Conservation (phyloP, 2,888 invertebrate genomes). For the Xiphydria camelus region DNA sequence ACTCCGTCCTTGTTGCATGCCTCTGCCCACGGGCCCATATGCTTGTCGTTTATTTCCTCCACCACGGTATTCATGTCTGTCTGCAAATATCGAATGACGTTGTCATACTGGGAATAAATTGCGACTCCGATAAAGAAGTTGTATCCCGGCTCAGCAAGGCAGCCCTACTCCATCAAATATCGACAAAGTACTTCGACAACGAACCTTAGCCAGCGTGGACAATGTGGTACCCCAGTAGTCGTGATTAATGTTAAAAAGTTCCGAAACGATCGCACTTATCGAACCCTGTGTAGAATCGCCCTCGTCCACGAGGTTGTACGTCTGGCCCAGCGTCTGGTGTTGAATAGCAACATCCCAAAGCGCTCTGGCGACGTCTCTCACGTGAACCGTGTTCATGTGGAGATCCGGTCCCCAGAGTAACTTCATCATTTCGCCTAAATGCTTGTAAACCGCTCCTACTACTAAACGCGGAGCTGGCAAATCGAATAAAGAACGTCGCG, state of each 20-base stretch:
- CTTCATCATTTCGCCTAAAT: conserved; percentile 88
- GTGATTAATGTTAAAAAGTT: conserved; percentile 83
- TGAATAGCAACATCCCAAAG: conserved; percentile 72
- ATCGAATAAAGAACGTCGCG: not conserved
- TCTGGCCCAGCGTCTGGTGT: conserved; percentile 63
- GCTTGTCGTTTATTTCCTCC: conserved; percentile 92
- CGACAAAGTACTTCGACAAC: conserved; percentile 5
- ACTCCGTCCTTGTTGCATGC: conserved; percentile 76
- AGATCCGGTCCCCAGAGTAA: conserved; percentile 85
- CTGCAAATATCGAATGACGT: conserved; percentile 58
- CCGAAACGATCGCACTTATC: conserved; percentile 76
- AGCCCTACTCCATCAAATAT: conserved; percentile 11
- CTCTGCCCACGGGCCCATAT: conserved; percentile 89
- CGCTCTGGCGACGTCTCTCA: conserved; percentile 80
- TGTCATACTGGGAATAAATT: not conserved
- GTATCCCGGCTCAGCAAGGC: too few species aligned
- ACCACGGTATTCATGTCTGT: conserved; percentile 78
- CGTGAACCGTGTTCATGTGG: conserved; percentile 86
- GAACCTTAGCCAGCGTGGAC: conserved; percentile 80
- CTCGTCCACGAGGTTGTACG: conserved; percentile 83
- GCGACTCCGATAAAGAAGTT: too few species aligned
- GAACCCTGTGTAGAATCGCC: conserved; percentile 84
- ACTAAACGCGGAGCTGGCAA: conserved; percentile 78
- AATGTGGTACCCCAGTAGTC: conserved; percentile 85
- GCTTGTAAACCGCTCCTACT: conserved; percentile 86